Conservation (phyloP, 2,113 vertebrate species). For the Fulmarus glacialis region DNA sequence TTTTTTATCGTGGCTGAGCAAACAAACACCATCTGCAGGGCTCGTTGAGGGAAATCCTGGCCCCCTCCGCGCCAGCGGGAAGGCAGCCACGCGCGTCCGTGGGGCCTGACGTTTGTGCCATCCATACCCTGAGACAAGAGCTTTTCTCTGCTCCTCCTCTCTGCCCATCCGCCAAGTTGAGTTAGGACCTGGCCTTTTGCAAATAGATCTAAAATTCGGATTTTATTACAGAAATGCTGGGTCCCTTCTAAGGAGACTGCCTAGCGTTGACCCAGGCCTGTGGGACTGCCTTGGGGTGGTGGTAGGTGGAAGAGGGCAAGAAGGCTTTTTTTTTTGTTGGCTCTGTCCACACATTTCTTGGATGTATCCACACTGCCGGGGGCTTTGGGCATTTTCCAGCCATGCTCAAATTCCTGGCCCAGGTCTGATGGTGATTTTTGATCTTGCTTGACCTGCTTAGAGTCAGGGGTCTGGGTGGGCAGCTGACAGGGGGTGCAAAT, state of each 20-base stretch:
- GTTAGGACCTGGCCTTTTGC: background rate
- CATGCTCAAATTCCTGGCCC: background rate
- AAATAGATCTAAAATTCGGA: background rate
- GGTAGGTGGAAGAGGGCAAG: background rate
- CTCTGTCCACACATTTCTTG: background rate
- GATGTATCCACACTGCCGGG: accelerated
- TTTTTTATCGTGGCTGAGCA: constrained; percentile 33
- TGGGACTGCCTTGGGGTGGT: background rate
- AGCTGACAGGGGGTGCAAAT: background rate
- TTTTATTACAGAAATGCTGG: background rate
- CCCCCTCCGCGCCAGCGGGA: accelerated
- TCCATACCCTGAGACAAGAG: background rate
- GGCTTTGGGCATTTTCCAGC: background rate
- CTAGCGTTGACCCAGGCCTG: background rate
- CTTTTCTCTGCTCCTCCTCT: background rate
- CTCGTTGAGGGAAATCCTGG: background rate
- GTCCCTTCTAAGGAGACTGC: background rate
- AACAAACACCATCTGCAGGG: constrained; percentile 67
- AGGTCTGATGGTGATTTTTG: background rate
- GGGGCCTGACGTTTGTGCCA: background rate
- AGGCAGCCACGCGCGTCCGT: accelerated
- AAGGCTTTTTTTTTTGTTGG: background rate
- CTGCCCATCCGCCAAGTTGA: accelerated
- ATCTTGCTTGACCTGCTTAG: background rate
- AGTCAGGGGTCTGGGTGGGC: background rate